These are phyloP conservation scores for Cavia porcellus DNA, from an alignment of 2,113 vertebrate genomes.

Conservation along the genomic window DNA sequence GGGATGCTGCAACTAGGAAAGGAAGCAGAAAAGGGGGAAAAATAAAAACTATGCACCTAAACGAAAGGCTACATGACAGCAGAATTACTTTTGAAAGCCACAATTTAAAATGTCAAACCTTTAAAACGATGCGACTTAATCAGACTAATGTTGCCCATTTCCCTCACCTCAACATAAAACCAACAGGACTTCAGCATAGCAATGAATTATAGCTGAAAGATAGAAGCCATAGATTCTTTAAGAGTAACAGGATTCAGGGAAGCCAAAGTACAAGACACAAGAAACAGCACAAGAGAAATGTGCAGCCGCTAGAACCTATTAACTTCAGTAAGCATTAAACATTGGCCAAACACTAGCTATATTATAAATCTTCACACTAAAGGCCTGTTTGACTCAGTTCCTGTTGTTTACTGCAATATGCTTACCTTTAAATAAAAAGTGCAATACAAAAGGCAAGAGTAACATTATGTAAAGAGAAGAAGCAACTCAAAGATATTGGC, in stretches of 20 bases:
- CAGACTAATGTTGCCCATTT: not conserved
- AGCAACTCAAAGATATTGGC: not conserved
- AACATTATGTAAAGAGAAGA: not conserved
- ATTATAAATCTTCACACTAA: not conserved
- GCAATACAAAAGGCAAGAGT: not conserved
- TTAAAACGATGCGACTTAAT: not conserved
- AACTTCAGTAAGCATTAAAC: not conserved
- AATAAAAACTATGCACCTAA: not conserved
- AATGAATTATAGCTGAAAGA: not conserved
- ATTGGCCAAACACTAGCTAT: too few species aligned
- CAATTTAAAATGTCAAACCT: not conserved
- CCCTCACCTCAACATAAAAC: not conserved
- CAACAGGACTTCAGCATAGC: not conserved
- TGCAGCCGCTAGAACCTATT: not conserved
- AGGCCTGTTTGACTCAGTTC: not conserved
- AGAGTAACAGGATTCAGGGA: not conserved
- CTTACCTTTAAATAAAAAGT: not conserved
- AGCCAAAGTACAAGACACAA: not conserved
- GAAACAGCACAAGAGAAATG: not conserved
- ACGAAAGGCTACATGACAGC: not conserved
- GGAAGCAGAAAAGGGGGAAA: rapidly evolving
- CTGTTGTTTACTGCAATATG: not conserved
- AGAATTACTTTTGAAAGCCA: not conserved
- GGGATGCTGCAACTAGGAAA: not conserved
- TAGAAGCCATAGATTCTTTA: not conserved